These are phyloP conservation scores for Podocnemis expansa DNA, from an alignment of 2,113 vertebrate species.

Conservation along the genomic window DNA sequence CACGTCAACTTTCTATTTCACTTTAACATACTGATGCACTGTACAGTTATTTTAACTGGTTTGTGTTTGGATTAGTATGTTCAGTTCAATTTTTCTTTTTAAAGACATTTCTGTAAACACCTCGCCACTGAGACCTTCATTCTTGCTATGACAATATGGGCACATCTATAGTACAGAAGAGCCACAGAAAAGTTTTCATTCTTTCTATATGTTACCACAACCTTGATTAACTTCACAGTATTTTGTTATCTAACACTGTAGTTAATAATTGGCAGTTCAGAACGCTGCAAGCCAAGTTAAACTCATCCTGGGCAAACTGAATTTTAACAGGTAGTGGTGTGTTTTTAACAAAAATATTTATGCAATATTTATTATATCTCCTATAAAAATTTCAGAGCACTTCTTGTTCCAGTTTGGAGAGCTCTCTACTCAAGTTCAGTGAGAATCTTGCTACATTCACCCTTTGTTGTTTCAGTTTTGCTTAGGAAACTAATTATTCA, in stretches of 20 bases:
- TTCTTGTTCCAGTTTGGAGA: not conserved
- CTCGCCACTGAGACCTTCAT: not conserved
- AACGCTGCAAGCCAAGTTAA: not conserved
- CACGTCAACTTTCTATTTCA: not conserved
- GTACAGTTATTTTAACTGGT: not conserved
- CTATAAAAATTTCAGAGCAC: not conserved
- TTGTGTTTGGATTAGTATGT: not conserved
- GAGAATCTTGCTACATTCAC: not conserved
- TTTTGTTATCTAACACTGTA: not conserved
- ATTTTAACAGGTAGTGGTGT: not conserved
- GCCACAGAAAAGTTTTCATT: conserved; percentile 7
- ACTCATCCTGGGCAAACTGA: not conserved
- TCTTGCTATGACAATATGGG: not conserved
- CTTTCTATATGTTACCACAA: not conserved
- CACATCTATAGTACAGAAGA: conserved; percentile 1
- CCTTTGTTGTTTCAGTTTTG: not conserved
- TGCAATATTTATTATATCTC: not conserved
- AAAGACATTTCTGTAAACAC: not conserved
- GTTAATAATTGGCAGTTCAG: conserved; percentile 30
- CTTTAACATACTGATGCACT: not conserved
- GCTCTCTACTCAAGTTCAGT: not conserved
- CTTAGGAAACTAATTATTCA: not conserved
- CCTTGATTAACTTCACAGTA: not conserved
- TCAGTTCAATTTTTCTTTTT: not conserved
- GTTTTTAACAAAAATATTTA: not conserved